Evolutionary conservation across 2,888 invertebrate species (phyloP), one percentile per base, ranked within the genome.

Genomic region (Oxyscelio sp.): DNA sequence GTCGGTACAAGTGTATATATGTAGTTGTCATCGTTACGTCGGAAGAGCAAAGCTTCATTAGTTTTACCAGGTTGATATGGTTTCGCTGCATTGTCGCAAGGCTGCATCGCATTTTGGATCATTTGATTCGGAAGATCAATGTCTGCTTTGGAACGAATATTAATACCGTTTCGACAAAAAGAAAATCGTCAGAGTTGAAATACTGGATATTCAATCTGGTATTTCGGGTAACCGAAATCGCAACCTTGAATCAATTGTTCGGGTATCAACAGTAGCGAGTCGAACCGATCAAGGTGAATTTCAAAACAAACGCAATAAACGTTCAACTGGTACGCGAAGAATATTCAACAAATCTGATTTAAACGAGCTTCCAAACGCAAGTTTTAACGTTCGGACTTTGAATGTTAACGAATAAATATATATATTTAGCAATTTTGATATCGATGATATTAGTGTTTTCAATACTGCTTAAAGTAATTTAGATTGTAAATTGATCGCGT

Each of bases 391-490:
- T 52, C 54, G 17, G 19, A 68, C 38, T 50, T n/a, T 2, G 11
- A 52, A 19, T 43, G 40, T 27, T 24, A 27, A 45, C 22, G 27
- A 31, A 22, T 21, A 61, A 2, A 38, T 27, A 31, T 45, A 58
- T 71, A 31, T 27, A 54, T 27, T 54, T 48, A 71, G 4, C 43
- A 8, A 45, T 17, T 56, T 68, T 70, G n/a, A 38, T 38, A 43
- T 58, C 8, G 11, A 43, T n/a, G 5, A 34, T 68, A 59, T 27
- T 48, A 40, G 45, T 79, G 38, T 65, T 58, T 40, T 38, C 52
- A 65, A 15, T 50, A 73, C 65, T 56, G 50, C 70, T 79, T 79
- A 13, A 71, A 71, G 13, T 54, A 63, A 63, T 43, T 45, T 71
- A 74, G 45, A 68, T 71, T 70, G 50, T 75, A 70, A 61, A 63